These are phyloP conservation scores for Leucoptera coffeella DNA, from an alignment of 2,888 invertebrate genomes.

Conservation along the genomic window DNA sequence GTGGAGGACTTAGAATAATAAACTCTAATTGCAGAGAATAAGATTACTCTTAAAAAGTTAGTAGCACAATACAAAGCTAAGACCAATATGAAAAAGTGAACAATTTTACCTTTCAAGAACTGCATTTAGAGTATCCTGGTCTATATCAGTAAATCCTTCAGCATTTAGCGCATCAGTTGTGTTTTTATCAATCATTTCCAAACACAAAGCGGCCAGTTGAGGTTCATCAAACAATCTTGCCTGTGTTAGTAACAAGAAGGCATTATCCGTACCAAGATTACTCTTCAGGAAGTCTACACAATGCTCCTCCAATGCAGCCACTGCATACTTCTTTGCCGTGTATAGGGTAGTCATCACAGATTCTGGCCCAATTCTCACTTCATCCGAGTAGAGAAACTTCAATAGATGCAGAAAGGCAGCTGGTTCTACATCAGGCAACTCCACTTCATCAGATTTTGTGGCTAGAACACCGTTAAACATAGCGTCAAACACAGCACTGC, in stretches of 20 bases:
- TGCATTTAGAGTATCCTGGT: constrained; percentile 69
- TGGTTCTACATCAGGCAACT: constrained; percentile 79
- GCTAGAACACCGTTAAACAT: constrained; percentile 78
- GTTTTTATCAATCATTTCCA: constrained; percentile 79
- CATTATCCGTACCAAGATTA: constrained; percentile 76
- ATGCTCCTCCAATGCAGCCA: constrained; percentile 73
- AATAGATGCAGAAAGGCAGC: constrained; percentile 72
- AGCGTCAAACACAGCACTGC: constrained; percentile 81
- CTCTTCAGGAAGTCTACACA: constrained; percentile 73
- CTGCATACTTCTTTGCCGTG: constrained; percentile 82
- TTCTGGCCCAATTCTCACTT: constrained; percentile 76
- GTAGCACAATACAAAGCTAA: no score
- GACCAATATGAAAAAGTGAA: neutral
- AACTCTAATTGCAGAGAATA: no score
- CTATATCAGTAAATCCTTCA: constrained; percentile 78
- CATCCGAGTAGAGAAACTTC: constrained; percentile 72
- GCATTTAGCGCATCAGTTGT: constrained; percentile 73
- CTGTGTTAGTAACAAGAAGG: constrained; percentile 72
- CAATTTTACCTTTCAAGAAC: constrained; percentile 56
- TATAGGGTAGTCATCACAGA: constrained; percentile 83
- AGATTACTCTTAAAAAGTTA: no score
- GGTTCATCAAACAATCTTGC: constrained; percentile 80
- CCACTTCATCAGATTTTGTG: constrained; percentile 64
- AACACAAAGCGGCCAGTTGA: constrained; percentile 70
- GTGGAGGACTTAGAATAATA: no score